These are phyloP conservation scores for Steinernema feltiae DNA, from an alignment of 1,140 invertebrate genomes.

Conservation along the genomic window DNA sequence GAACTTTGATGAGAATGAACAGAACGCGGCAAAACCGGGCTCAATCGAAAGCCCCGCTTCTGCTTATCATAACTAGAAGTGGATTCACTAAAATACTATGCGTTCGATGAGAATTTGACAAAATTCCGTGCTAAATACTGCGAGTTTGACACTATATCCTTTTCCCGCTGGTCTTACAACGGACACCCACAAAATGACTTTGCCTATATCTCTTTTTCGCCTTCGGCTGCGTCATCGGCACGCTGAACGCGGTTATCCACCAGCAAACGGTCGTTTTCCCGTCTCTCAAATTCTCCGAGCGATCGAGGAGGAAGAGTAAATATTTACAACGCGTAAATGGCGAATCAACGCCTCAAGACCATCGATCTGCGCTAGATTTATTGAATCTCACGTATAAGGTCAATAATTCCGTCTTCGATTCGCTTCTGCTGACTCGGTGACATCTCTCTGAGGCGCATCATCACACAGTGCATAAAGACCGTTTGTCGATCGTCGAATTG, in stretches of 20 bases:
- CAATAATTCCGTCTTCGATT: conserved; percentile 3
- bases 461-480: not conserved
- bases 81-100: too few relatives aligned
- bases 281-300: conserved; percentile 63
- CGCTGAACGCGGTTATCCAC: conserved; percentile 65
- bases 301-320: conserved; percentile 47
- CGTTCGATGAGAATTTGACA: too few relatives aligned
- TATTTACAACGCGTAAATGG: conserved; percentile 56
- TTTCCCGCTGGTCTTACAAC: too few relatives aligned
- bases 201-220: conserved; percentile 92
- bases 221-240: conserved; percentile 72
- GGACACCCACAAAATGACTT: too few relatives aligned
- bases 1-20: too few relatives aligned
- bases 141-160: too few relatives aligned
- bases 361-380: not conserved
- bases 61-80: too few relatives aligned
- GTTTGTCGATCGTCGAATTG: not conserved
- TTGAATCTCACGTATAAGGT: not conserved
- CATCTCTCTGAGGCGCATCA: not conserved
- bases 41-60: too few relatives aligned
- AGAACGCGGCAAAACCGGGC: too few relatives aligned
- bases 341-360: conserved; percentile 38
- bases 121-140: too few relatives aligned
- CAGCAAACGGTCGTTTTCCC: conserved; percentile 71
- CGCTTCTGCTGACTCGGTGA: not conserved